Evolutionary conservation across 2,113 vertebrate species (phyloP), one percentile per base, ranked within the genome.

Genomic region (Circaetus cinerascens): DNA sequence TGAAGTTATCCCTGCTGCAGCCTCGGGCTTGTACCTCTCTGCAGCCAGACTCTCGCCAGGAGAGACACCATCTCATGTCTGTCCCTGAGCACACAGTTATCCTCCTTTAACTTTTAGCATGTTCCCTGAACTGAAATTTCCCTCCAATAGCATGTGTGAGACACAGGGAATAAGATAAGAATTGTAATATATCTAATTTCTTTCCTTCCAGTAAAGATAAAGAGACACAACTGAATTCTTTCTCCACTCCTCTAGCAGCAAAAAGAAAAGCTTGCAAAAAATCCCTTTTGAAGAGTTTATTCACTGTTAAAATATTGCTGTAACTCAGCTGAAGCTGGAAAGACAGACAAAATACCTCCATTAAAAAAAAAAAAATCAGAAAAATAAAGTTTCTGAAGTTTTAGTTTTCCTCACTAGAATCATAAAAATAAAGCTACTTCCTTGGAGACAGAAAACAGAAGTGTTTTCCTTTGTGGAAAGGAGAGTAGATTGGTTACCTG

Each of bases 21-120:
- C 38, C 83, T 23, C 5, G 30, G 41, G 53, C n/a, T 80, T 20
- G 5, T 32, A 9, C 51, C 22, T 62, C 67, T 38, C 38, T 38
- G 48, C 63, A 80, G 62, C 36, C 67, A 56, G 41, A 14, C 13
- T 19, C 32, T 69, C 50, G n/a, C 8, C 30, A 41, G 25, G 50
- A 57, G n/a, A 38, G 21, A 6, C 4, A 46, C 1, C 72, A 67
- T 27, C 72, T 32, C 67, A 43, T 67, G 76, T 32, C 48, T 3
- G 4, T 75, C 66, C 73, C 68, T 50, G 78, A 64, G 86, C 64
- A 88, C 72, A 32, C 72, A 34, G 23, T 95, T 92, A 82, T 72
- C 90, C 86, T 95, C 75, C 63, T 81, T 80, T 92, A 92, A 88
- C 86, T 95, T 97, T 78, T 93, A 78, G 59, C 46, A 74, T 59